phyloP scores from a whole-genome alignment of 2,113 vertebrate genomes.

The Xiphias gladius region DNA sequence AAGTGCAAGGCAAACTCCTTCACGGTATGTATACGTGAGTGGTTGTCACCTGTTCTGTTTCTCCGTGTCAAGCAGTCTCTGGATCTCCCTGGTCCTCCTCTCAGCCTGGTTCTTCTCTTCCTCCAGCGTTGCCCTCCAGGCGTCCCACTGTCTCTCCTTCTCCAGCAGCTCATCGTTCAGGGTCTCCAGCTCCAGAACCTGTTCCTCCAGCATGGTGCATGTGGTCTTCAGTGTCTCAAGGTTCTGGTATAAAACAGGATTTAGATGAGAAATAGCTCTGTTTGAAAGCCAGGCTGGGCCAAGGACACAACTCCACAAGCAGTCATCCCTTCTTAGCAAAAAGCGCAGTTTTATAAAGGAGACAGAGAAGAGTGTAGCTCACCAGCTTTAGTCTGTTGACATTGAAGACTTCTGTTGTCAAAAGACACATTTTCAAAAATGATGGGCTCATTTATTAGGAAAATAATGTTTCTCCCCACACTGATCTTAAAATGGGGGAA shows the following conservation, averaged over 20 bases:
- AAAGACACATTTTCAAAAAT: too few species aligned
- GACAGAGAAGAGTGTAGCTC: not conserved
- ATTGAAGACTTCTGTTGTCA: too few species aligned
- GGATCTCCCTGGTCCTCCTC: constrained; percentile 92
- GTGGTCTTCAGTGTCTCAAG: constrained; percentile 99
- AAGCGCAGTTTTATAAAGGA: not conserved
- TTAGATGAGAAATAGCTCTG: not conserved
- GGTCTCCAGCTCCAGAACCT: constrained; percentile 96
- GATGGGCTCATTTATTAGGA: too few species aligned
- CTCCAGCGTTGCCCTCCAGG: constrained; percentile 93
- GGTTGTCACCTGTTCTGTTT: constrained; percentile 93
- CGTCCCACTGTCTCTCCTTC: constrained; percentile 99
- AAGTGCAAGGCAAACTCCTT: not conserved
- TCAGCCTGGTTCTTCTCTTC: constrained; percentile 98
- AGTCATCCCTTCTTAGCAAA: not conserved
- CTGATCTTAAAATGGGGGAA: not conserved
- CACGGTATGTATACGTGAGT: not conserved
- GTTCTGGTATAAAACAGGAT: constrained; percentile 84
- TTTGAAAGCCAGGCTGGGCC: not conserved
- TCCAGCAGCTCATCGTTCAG: constrained; percentile 97
- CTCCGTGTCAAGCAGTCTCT: constrained; percentile 96
- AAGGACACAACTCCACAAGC: not conserved
- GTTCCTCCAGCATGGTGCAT: constrained; percentile 98
- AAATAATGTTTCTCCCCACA: not conserved
- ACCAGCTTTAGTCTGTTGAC: not conserved